phyloP scores from a whole-genome alignment of 2,797 vertebrate species.

The Gymnocypris eckloni region DNA sequence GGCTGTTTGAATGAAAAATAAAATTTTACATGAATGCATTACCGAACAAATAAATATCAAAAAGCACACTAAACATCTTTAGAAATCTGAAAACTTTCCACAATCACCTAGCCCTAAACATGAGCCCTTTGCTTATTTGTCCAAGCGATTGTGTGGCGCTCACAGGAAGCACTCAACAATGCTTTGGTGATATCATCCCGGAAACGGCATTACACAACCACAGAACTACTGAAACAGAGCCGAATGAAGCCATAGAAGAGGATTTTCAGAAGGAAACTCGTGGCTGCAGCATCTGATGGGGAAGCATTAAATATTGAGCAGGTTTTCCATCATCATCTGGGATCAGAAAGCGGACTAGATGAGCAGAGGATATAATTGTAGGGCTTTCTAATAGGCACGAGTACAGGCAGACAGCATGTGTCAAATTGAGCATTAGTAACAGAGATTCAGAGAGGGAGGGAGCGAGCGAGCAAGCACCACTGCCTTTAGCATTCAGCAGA shows the following conservation, averaged over 20 bases:
- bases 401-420: slow-evolving; percentile 7
- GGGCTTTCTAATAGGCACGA: slow-evolving; percentile 14
- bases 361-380: slow-evolving; percentile 27
- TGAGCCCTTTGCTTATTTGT: background rate
- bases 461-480: background rate
- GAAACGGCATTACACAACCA: no score
- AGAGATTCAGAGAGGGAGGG: slow-evolving; percentile 6
- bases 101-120: background rate
- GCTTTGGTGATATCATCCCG: background rate
- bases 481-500: slow-evolving; percentile 29
- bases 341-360: slow-evolving; percentile 24
- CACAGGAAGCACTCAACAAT: slow-evolving; percentile 21
- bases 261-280: slow-evolving; percentile 14
- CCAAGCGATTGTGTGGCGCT: background rate
- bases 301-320: slow-evolving; percentile 54
- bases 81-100: background rate
- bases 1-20: background rate
- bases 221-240: background rate
- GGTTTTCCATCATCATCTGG: slow-evolving; percentile 46
- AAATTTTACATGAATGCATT: background rate
- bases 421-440: slow-evolving; percentile 19
- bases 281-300: slow-evolving; percentile 23
- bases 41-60: background rate
- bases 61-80: background rate
- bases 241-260: background rate